Percentiles rank a stretch among this genome's conserved stretches.
These are phyloP conservation scores for Coelopa frigida DNA, from an alignment of 1,140 invertebrate genomes.

Conservation along the genomic window DNA sequence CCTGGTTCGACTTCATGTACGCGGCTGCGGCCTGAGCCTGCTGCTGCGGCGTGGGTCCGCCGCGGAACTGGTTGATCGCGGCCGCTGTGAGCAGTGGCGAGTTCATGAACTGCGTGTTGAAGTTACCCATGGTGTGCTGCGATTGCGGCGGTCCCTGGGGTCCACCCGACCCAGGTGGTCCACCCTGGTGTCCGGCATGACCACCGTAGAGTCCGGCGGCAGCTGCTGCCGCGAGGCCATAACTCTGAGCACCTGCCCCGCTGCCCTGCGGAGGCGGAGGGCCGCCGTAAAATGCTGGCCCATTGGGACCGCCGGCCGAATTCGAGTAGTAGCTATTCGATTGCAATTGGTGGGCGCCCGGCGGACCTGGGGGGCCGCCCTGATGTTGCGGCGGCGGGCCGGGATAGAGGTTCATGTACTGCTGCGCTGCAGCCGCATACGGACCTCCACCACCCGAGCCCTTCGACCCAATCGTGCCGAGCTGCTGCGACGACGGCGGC, in stretches of 20 bases:
- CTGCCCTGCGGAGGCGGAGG: constrained; percentile 39
- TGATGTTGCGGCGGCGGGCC: constrained; percentile 46
- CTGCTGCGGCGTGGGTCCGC: constrained; percentile 46
- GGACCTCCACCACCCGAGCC: constrained; percentile 49
- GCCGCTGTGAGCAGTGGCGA: constrained; percentile 40
- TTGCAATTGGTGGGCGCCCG: constrained; percentile 50
- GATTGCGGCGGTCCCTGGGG: constrained; percentile 25
- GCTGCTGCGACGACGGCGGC: constrained; percentile 58
- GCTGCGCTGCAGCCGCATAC: constrained; percentile 42
- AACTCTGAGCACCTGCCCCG: constrained; percentile 49
- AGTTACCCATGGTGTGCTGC: constrained; percentile 43
- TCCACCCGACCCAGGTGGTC: constrained; percentile 24
- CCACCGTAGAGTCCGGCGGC: constrained; percentile 48
- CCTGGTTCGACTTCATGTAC: constrained; percentile 51
- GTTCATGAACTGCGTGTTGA: constrained; percentile 44
- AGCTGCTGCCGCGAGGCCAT: constrained; percentile 48
- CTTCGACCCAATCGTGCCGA: constrained; percentile 72
- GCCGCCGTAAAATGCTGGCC: constrained; percentile 39
- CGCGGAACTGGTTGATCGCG: constrained; percentile 39
- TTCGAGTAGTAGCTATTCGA: constrained; percentile 54
- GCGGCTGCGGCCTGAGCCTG: constrained; percentile 43
- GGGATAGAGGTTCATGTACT: constrained; percentile 41
- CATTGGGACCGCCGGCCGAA: constrained; percentile 48
- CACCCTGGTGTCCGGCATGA: constrained; percentile 31
- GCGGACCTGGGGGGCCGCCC: constrained; percentile 42